A percentile compares a stretch with the other conserved stretches of the same genome.
These are phyloP conservation scores for Ochotona princeps DNA, from an alignment of 2,113 vertebrate genomes.

Conservation along the genomic window DNA sequence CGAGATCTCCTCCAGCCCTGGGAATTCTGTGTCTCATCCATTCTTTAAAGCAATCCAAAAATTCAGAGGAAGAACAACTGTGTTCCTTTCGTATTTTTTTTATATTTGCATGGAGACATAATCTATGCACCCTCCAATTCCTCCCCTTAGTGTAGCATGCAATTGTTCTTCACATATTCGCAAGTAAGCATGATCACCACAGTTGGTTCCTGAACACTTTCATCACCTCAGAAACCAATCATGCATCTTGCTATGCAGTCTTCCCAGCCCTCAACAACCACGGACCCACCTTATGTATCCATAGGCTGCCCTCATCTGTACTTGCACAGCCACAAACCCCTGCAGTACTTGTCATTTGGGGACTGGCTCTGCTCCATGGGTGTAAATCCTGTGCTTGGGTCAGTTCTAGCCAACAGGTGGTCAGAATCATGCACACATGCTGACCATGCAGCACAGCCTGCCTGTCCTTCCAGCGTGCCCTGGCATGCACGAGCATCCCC, in stretches of 20 bases:
- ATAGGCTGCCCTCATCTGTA: background rate
- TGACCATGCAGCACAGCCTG: background rate
- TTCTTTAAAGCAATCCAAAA: background rate
- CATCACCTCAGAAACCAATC: slow-evolving; percentile 45
- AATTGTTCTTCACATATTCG: background rate
- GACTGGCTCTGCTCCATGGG: background rate
- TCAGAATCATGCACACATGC: background rate
- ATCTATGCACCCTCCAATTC: slow-evolving; percentile 1
- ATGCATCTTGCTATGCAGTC: background rate
- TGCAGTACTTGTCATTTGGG: background rate
- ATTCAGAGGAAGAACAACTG: background rate
- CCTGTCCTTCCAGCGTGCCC: background rate
- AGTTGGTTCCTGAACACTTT: slow-evolving; percentile 35
- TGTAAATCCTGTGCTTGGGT: background rate
- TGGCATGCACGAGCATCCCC: background rate
- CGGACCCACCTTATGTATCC: background rate
- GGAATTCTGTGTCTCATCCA: background rate
- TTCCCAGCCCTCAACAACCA: background rate
- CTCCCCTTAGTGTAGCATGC: background rate
- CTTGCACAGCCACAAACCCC: slow-evolving; percentile 1
- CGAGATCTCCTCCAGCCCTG: background rate
- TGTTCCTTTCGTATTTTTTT: background rate
- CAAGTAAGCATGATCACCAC: background rate
- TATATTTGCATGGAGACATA: slow-evolving; percentile 23
- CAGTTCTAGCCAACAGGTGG: background rate